Base-by-base conservation (phyloP, 2,113 vertebrate species). In the Zapus hudsonius region DNA sequence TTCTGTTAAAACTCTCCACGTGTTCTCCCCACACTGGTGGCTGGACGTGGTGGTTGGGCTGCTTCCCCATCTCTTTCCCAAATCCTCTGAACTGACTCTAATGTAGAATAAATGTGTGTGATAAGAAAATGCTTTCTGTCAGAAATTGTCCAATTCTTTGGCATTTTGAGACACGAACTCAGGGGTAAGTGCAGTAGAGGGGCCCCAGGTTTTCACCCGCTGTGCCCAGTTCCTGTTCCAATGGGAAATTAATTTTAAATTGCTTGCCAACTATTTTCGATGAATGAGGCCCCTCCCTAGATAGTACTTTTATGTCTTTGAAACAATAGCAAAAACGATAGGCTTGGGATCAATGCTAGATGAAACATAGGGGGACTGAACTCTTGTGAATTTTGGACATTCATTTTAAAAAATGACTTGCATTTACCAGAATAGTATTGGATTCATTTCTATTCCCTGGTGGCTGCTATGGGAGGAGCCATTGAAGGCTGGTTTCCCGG, bases 181-280 rank as follows among this genome's bases (percentile, higher is more conserved):
- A n/a, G n/a, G n/a, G n/a, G n/a, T n/a, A n/a, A n/a, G n/a, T n/a
- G n/a, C n/a, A n/a, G n/a, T n/a, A n/a, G n/a, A n/a, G n/a, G n/a
- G n/a, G n/a, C n/a, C n/a, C n/a, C n/a, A n/a, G n/a, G n/a, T n/a
- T n/a, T n/a, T n/a, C n/a, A n/a, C n/a, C n/a, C n/a, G n/a, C n/a
- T n/a, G n/a, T n/a, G n/a, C n/a, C n/a, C n/a, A n/a, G n/a, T n/a
- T n/a, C n/a, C n/a, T n/a, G n/a, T n/a, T n/a, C n/a, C n/a, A n/a
- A n/a, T n/a, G 84, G 70, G 19, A 47, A 83, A 75, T 83, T 23
- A 75, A 82, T 72, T 88, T 84, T 76, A 73, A 95, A 55, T 92
- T 81, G 47, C 3, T 70, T 64, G 76, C 36, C 13, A 8, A 59
- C n/a, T 63, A 8, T 55, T 84, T 72, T 72, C 57, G 8, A 7